These are phyloP conservation scores for Zaprionus kolodkinae DNA, from an alignment of 1,140 invertebrate species.

Conservation along the genomic window DNA sequence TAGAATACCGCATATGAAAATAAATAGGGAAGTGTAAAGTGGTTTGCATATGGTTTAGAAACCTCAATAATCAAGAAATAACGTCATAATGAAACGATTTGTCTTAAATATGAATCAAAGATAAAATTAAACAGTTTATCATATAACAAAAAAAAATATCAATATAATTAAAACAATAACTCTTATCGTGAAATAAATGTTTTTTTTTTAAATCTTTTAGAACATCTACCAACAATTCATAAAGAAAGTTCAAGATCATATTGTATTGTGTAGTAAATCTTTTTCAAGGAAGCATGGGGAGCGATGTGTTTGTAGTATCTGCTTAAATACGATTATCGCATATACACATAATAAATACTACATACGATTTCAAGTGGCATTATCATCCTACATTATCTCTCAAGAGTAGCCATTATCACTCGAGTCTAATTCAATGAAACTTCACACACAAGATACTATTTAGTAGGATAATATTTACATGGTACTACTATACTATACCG, in stretches of 20 bases:
- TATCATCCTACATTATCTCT: background rate
- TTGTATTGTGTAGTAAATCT: background rate
- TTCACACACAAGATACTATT: background rate
- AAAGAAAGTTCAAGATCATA: slow-evolving; percentile 6
- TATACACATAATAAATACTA: slow-evolving; percentile 1
- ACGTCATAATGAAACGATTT: too few species aligned
- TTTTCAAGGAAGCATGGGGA: background rate
- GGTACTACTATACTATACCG: background rate
- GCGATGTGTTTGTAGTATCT: background rate
- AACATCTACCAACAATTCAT: background rate
- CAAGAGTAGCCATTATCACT: background rate
- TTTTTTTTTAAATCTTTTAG: background rate
- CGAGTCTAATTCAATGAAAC: slow-evolving; percentile 9
- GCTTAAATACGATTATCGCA: slow-evolving; percentile 2
- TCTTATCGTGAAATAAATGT: background rate
- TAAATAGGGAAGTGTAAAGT: too few species aligned
- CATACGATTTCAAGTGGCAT: background rate
- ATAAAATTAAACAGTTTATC: background rate
- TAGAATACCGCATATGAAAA: too few species aligned
- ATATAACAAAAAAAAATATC: background rate
- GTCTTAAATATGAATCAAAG: too few species aligned
- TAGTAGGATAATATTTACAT: background rate
- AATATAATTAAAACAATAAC: background rate
- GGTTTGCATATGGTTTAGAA: too few species aligned
- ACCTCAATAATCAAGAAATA: too few species aligned